Evolutionary conservation across 2,888 invertebrate genomes (phyloP), one percentile per base, ranked within the genome.

Genomic region (Strigamia crassipes): DNA sequence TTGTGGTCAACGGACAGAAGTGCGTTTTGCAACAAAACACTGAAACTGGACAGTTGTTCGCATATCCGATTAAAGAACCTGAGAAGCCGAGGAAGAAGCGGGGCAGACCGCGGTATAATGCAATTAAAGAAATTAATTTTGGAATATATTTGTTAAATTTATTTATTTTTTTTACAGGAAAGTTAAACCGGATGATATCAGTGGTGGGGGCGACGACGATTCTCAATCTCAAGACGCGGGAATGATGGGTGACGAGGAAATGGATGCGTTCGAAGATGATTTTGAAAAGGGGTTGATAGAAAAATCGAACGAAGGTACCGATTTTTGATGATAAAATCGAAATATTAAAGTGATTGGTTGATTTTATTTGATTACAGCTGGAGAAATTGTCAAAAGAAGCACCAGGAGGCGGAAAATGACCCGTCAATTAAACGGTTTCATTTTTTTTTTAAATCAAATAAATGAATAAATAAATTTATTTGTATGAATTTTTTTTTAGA

Each of bases 1-100:
- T 88, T 10, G 85, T 86, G 10, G 86, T 88, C 1, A 86, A 87
- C 81, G 87, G 88, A 6, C 87, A 87, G 85, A 88, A 88, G 82
- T 88, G 88, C 86, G 84, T 88, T 66, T 84, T 88, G 78, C 86
- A 87, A 82, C 85, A 87, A 12, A 86, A 88, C 82, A 86, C 86
- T 3, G 86, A 86, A n/a, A 87, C 87, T 0, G 87, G 87, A 4
- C 86, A 87, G 83, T 85, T 88, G 46, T 86, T 87, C 84, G 88
- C 88, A 6, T 88, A 88, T 82, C 88, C 88, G 10, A 83, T 88
- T 31, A 85, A 84, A 81, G 85, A 84, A 78, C 84, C 83, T 18
- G 84, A 84, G 12, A 84, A 83, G 78, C 84, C 84, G 31, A 83
- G 81, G 13, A 84, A 84, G n/a, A 83, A 82, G 81, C 82, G 84